These are phyloP conservation scores for Hypsopygia costalis DNA, from an alignment of 2,888 invertebrate species.

Conservation along the genomic window DNA sequence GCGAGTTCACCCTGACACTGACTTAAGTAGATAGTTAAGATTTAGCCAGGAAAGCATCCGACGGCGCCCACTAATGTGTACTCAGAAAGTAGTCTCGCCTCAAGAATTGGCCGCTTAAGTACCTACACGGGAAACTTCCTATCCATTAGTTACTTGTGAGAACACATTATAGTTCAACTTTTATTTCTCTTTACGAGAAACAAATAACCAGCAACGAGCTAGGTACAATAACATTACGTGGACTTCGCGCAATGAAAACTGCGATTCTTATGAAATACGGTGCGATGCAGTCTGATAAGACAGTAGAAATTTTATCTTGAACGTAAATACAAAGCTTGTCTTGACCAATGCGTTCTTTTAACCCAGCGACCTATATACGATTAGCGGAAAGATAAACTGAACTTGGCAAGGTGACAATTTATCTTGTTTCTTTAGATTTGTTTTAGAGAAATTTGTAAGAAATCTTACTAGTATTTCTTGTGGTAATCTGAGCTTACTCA, in stretches of 20 bases:
- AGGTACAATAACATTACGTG: slow-evolving; percentile 4
- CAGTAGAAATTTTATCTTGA: not conserved
- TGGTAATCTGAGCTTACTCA: slow-evolving; percentile 22
- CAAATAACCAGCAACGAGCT: slow-evolving; percentile 13
- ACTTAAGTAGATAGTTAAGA: slow-evolving; percentile 74
- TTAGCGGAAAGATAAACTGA: slow-evolving; percentile 8
- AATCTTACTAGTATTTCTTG: not conserved
- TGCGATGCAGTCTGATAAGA: not conserved
- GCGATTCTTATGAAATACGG: slow-evolving; percentile 7
- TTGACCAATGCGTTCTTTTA: slow-evolving; percentile 18
- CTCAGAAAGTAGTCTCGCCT: slow-evolving; percentile 69
- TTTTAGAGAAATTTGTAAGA: not conserved
- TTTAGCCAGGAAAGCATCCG: slow-evolving; percentile 60
- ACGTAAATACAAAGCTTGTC: slow-evolving; percentile 15
- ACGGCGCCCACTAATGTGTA: slow-evolving; percentile 66
- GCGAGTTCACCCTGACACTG: slow-evolving; percentile 59
- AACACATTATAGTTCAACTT: slow-evolving; percentile 73
- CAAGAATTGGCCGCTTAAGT: slow-evolving; percentile 71
- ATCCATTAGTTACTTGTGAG: slow-evolving; percentile 71
- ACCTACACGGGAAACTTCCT: slow-evolving; percentile 65
- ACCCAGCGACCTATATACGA: slow-evolving; percentile 9
- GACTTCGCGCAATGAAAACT: slow-evolving; percentile 3
- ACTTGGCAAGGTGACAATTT: slow-evolving; percentile 8
- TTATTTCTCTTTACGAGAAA: slow-evolving; percentile 45
- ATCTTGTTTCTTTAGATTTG: slow-evolving; percentile 5